Evolutionary conservation across 2,797 vertebrate species (phyloP).

Genomic region (Borostomias antarcticus): DNA sequence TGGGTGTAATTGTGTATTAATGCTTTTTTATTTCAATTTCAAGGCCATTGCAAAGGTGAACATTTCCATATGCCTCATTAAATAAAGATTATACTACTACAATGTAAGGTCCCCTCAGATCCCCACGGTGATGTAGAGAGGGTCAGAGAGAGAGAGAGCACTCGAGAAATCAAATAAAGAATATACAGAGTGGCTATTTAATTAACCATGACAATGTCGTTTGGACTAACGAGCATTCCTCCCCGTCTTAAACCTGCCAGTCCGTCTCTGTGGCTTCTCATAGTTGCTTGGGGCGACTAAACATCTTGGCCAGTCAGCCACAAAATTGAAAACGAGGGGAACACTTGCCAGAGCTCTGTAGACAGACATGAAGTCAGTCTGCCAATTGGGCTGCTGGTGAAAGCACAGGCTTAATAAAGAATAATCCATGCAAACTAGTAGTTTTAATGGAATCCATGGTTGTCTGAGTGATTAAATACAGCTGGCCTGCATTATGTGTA

Average conservation of each 20-base stretch:
- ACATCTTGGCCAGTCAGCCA: constrained; percentile 60
- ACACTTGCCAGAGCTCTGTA: constrained; percentile 56
- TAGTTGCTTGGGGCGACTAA: constrained; percentile 63
- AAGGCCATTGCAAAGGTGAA: no score
- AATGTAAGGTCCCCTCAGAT: constrained; percentile 13
- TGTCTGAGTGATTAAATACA: constrained; percentile 41
- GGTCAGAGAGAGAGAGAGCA: constrained; percentile 42
- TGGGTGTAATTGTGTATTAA: no score
- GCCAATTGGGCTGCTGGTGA: constrained; percentile 48
- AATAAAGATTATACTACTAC: no score
- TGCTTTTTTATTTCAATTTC: no score
- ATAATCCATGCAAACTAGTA: constrained; percentile 45
- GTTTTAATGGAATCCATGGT: constrained; percentile 52
- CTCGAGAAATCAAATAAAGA: constrained; percentile 52
- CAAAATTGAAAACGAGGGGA: constrained; percentile 54
- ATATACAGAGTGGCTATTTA: constrained; percentile 54
- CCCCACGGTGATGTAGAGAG: constrained; percentile 40
- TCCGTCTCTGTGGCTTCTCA: constrained; percentile 48
- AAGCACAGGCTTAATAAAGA: constrained; percentile 51
- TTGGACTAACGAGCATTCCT: constrained; percentile 60
- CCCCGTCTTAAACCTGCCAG: constrained; percentile 40
- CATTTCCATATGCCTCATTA: no score
- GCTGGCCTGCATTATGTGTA: constrained; percentile 56
- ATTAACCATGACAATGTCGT: constrained; percentile 63
- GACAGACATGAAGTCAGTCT: constrained; percentile 53